phyloP scores from a whole-genome alignment of 2,888 invertebrate genomes.

The Meiosimyza platycephala region DNA sequence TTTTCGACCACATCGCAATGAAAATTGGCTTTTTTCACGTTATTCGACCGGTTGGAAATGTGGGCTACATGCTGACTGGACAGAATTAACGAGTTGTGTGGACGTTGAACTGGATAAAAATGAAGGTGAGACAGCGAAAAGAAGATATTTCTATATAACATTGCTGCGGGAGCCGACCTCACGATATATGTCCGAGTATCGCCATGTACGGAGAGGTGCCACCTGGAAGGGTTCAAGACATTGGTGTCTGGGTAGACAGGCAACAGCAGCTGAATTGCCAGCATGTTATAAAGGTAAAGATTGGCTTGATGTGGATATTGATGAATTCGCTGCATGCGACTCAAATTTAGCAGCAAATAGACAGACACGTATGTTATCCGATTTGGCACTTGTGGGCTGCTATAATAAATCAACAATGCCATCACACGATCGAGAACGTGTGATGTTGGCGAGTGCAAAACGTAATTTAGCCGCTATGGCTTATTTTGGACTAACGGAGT shows the following conservation, averaged over 20 bases:
- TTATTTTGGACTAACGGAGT: constrained; percentile 96
- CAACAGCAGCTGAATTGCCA: constrained; percentile 85
- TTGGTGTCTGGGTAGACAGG: constrained; percentile 80
- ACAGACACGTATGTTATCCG: constrained; percentile 97
- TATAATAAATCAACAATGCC: constrained; percentile 88
- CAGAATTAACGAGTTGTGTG: constrained; percentile 93
- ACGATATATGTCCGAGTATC: constrained; percentile 94
- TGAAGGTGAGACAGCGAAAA: constrained; percentile 83
- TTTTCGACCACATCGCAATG: constrained; percentile 90
- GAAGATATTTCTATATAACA: constrained; percentile 96
- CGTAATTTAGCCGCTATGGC: constrained; percentile 94
- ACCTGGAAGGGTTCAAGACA: constrained; percentile 91
- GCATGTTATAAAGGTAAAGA: constrained; percentile 80
- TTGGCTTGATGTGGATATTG: constrained; percentile 90
- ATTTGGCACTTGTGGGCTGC: constrained; percentile 94
- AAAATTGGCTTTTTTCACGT: constrained; percentile 97
- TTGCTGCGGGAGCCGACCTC: constrained; percentile 93
- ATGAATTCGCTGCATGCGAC: constrained; percentile 90
- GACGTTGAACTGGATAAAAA: constrained; percentile 91
- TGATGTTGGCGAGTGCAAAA: constrained; percentile 95
- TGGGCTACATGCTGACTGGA: constrained; percentile 98
- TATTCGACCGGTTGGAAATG: constrained; percentile 99
- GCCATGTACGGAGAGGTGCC: constrained; percentile 95
- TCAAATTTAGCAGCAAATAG: constrained; percentile 96
- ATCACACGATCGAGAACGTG: constrained; percentile 79